Evolutionary conservation across 2,888 invertebrate genomes (phyloP).

Genomic region (Oscheius sp.): DNA sequence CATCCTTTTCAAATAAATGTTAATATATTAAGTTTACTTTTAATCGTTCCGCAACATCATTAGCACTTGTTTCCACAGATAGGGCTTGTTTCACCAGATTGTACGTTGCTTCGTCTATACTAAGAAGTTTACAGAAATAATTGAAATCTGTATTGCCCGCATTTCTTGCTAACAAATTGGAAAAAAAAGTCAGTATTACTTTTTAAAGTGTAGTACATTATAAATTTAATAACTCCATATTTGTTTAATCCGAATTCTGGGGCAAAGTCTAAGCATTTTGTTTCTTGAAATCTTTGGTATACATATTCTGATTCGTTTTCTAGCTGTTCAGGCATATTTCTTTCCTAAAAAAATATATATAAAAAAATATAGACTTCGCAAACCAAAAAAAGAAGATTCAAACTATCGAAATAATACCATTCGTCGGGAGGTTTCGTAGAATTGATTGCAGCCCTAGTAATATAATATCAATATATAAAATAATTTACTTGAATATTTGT

Average conservation of each 20-base stretch:
- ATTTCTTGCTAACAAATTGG: background rate
- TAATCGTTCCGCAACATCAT: background rate
- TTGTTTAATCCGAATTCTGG: constrained; percentile 9
- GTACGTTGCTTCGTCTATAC: constrained; percentile 20
- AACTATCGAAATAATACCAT: no score
- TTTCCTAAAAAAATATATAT: no score
- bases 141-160: background rate
- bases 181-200: background rate
- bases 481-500: background rate
- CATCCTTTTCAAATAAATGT: background rate
- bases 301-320: background rate
- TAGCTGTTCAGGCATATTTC: no score
- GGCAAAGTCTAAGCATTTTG: constrained; percentile 5
- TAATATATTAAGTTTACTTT: background rate
- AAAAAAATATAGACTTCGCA: no score
- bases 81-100: constrained; percentile 2
- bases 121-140: constrained; percentile 4
- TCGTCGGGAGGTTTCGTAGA: no score
- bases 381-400: no score
- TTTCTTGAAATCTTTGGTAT: constrained; percentile 9
- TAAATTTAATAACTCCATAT: background rate
- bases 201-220: background rate
- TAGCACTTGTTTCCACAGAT: background rate
- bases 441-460: no score
- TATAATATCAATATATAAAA: background rate